phyloP scores from a whole-genome alignment of 2,888 invertebrate genomes.

The Campopleginae sp. region DNA sequence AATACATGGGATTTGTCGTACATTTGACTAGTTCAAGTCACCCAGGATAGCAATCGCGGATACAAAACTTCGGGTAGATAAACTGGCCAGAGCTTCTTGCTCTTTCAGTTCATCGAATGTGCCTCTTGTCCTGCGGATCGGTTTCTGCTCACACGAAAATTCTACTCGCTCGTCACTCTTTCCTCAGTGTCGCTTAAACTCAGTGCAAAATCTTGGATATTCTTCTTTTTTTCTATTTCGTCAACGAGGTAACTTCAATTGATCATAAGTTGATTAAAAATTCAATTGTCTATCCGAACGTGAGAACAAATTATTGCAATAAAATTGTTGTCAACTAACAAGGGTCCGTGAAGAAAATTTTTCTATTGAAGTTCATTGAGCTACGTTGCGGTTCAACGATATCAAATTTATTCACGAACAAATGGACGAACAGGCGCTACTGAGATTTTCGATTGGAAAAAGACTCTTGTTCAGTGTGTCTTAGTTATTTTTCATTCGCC shows the following conservation, averaged over 20 bases:
- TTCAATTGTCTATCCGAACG: not conserved
- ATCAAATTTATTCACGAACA: not conserved
- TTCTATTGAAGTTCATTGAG: not conserved
- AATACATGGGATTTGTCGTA: slow-evolving; percentile 19
- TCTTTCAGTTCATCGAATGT: slow-evolving; percentile 66
- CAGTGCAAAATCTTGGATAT: not conserved
- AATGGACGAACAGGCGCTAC: not conserved
- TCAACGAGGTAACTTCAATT: not conserved
- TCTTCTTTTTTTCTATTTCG: not conserved
- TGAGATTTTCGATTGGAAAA: not conserved
- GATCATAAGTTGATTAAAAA: not conserved
- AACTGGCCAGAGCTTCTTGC: slow-evolving; percentile 39
- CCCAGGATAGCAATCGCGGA: slow-evolving; percentile 52
- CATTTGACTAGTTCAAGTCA: slow-evolving; percentile 46
- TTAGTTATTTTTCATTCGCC: not conserved
- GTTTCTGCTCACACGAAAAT: slow-evolving; percentile 4
- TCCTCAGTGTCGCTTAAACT: not conserved
- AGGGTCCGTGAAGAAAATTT: not conserved
- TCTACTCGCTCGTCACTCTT: not conserved
- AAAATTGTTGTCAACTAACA: not conserved
- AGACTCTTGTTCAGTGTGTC: not conserved
- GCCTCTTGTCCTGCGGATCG: slow-evolving; percentile 38
- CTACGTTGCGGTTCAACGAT: not conserved
- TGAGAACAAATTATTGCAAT: not conserved
- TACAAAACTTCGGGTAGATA: slow-evolving; percentile 58